Base-by-base conservation (phyloP, 2,888 invertebrate genomes). In the Tiliacea aurago region DNA sequence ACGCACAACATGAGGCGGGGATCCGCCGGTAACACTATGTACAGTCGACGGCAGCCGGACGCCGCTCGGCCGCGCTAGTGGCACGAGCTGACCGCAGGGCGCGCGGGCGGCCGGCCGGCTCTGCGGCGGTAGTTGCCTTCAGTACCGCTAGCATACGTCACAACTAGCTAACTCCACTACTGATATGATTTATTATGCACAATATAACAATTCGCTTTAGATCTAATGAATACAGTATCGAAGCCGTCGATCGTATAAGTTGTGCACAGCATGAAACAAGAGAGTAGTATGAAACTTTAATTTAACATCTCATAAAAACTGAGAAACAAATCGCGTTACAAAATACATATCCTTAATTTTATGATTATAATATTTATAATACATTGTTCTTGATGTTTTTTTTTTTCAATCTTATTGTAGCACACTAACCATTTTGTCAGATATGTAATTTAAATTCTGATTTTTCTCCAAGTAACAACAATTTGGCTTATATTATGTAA, bases 391-490 rank as follows among this genome's bases (percentile, higher is more conserved):
- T 95, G 94, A 93, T 95, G 95, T 92, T 91, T 91, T 91, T 91
- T 75, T 92, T 91, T 92, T 92, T 93, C 93, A 93, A 93, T 93
- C 95, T 95, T 95, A 96, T 94, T 94, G 95, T 96, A 96, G 94
- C 95, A 96, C 96, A 96, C 96, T 96, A 96, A 96, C 96, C 96
- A 96, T 96, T 95, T 95, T 96, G 94, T 95, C 95, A 95, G 96
- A 96, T 96, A 96, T 96, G 96, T 96, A 90, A 95, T 95, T 95
- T 96, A 96, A 96, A 96, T 96, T 96, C 96, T 93, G 95, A 95
- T 95, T 95, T 93, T 95, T 94, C 94, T 95, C 95, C 95, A 92
- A 92, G 95, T 95, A 94, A 95, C 92, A 94, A 95, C 92, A 94
- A 95, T 95, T 95, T 95, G 94, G 94, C 94, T 94, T 94, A 93